Percentiles rank a stretch among this genome's conserved stretches.
phyloP scores from a whole-genome alignment of 1,140 invertebrate genomes.

The Tetranychus urticae region DNA sequence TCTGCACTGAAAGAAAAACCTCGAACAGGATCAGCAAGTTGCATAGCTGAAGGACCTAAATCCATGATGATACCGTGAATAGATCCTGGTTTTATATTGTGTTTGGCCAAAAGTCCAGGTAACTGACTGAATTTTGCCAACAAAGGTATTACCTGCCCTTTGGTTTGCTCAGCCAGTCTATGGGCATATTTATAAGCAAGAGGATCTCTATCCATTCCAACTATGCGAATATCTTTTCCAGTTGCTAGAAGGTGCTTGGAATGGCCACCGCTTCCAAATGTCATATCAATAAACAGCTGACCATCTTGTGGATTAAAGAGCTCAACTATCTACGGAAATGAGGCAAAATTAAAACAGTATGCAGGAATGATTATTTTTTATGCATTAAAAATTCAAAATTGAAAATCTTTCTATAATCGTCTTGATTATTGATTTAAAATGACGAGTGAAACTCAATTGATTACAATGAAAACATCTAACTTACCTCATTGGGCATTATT shows the following conservation, averaged over 20 bases:
- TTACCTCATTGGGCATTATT: too few species aligned
- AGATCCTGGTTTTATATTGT: constrained; percentile 32
- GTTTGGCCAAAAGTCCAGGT: constrained; percentile 33
- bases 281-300: constrained; percentile 54
- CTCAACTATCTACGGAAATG: not conserved
- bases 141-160: constrained; percentile 37
- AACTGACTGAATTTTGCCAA: constrained; percentile 69
- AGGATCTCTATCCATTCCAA: constrained; percentile 72
- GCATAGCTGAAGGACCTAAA: constrained; percentile 88
- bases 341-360: not conserved
- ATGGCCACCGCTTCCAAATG: constrained; percentile 84
- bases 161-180: constrained; percentile 12
- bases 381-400: too few species aligned
- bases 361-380: not conserved
- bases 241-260: constrained; percentile 32
- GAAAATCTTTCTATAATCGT: too few species aligned
- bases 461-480: too few species aligned
- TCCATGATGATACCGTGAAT: constrained; percentile 76
- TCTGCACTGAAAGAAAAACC: constrained; percentile 63
- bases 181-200: constrained; percentile 39
- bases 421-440: too few species aligned
- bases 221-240: constrained; percentile 30
- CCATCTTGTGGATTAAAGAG: constrained; percentile 7
- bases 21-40: constrained; percentile 50
- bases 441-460: too few species aligned